These are phyloP conservation scores for Tipula helvola DNA, from an alignment of 2,888 invertebrate species.

Conservation along the genomic window DNA sequence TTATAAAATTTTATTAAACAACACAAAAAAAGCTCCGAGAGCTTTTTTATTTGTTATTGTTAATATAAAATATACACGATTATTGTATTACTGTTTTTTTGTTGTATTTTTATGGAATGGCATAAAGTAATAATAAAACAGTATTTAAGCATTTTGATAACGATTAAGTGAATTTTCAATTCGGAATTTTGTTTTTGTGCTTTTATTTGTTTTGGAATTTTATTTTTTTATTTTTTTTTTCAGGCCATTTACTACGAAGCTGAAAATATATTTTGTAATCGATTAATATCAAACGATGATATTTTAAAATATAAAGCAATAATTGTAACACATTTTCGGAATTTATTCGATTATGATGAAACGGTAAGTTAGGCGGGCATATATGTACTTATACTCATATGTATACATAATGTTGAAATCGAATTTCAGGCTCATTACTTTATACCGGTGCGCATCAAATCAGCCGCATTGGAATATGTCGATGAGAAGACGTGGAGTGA, in stretches of 20 bases:
- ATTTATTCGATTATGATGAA: conserved; percentile 26
- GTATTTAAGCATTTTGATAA: not conserved
- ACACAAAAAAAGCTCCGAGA: not conserved
- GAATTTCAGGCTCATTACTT: conserved; percentile 28
- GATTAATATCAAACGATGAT: conserved; percentile 53
- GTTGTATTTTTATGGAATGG: not conserved
- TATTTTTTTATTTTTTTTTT: conserved; percentile 27
- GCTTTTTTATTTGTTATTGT: not conserved
- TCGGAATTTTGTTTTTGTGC: not conserved
- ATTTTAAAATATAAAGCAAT: conserved; percentile 51
- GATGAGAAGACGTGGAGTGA: conserved; percentile 49
- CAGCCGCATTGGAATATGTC: conserved; percentile 30
- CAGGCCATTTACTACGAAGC: conserved; percentile 67
- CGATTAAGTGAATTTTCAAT: not conserved
- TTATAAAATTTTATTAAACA: not conserved
- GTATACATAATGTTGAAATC: conserved; percentile 9
- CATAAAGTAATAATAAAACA: not conserved
- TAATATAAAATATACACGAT: not conserved
- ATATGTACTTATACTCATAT: too few species aligned
- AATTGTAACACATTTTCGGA: conserved; percentile 39
- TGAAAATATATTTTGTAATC: conserved; percentile 59
- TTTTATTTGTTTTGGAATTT: not conserved
- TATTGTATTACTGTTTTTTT: not conserved
- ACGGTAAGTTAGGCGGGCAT: not conserved
- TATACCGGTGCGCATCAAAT: conserved; percentile 23